Conservation (phyloP, 37 sponge, comb jelly and placozoan genomes). For the Cladorhizidae sp. region DNA sequence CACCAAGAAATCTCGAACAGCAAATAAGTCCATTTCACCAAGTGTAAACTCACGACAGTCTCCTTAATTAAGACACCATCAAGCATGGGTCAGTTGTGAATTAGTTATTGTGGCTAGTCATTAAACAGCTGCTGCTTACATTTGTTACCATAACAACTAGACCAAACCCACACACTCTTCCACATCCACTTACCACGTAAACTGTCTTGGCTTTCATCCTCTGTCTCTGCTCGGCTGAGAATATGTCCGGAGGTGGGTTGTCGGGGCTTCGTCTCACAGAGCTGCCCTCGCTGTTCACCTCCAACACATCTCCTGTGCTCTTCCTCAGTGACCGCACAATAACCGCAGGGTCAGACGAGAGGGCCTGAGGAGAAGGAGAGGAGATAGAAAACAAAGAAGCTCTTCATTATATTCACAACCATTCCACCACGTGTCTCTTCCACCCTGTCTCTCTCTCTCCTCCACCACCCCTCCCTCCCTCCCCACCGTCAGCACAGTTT, state of each 20-base stretch:
- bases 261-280: conserved; percentile 44
- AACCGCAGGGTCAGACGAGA: conserved; percentile 64
- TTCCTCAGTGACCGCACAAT: conserved; percentile 70
- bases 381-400: background rate
- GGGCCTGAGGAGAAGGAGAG: conserved; percentile 13
- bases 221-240: conserved; percentile 34
- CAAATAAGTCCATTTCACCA: too few relatives aligned
- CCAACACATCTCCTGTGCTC: conserved; percentile 45
- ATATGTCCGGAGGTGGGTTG: conserved; percentile 31
- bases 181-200: conserved; percentile 58
- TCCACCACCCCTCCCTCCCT: too few relatives aligned
- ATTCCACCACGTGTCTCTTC: conserved; percentile 45
- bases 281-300: conserved; percentile 59
- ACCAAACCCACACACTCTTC: background rate
- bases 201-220: conserved; percentile 60
- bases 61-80: too few relatives aligned
- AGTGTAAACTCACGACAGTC: too few relatives aligned
- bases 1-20: too few relatives aligned
- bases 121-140: too few relatives aligned
- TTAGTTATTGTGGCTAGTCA: too few relatives aligned
- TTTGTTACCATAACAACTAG: too few relatives aligned
- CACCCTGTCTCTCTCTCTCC: conserved; percentile 52
- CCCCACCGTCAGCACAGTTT: too few relatives aligned
- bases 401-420: too few relatives aligned
- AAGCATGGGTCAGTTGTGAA: too few relatives aligned